phyloP scores from a whole-genome alignment of 2,888 invertebrate genomes.

The Xestia ashworthii region DNA sequence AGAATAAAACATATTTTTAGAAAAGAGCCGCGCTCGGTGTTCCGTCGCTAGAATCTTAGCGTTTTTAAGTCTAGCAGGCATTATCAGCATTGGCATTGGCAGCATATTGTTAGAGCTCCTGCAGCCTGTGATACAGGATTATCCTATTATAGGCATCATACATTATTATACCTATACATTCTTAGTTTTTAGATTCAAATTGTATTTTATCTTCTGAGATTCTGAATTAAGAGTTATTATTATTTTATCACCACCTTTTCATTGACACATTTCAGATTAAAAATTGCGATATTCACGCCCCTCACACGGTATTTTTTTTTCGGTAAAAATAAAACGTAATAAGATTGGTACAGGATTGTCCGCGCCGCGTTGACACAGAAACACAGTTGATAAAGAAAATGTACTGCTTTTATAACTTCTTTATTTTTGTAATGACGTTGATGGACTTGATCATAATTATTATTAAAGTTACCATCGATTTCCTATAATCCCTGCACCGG shows the following conservation, averaged over 20 bases:
- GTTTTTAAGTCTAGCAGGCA: neutral
- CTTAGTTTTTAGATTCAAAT: no score
- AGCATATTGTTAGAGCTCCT: no score
- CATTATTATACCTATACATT: no score
- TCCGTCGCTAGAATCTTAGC: no score
- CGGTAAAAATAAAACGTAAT: neutral
- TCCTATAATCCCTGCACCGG: neutral
- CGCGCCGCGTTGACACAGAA: neutral
- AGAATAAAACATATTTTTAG: neutral
- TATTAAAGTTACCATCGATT: neutral
- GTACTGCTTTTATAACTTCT: neutral
- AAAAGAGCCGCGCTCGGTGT: neutral
- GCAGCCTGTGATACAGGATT: no score
- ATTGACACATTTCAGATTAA: neutral
- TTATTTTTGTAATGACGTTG: neutral
- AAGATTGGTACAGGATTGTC: neutral
- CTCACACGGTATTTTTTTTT: neutral
- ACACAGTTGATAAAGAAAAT: neutral
- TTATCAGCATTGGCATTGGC: neutral
- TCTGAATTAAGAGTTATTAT: no score
- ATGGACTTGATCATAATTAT: neutral
- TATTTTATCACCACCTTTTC: no score
- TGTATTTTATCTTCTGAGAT: no score
- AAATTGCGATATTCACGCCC: neutral
- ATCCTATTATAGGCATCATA: no score